These are phyloP conservation scores for Drosophila murphyi DNA, from an alignment of 1,140 invertebrate genomes.

Conservation along the genomic window DNA sequence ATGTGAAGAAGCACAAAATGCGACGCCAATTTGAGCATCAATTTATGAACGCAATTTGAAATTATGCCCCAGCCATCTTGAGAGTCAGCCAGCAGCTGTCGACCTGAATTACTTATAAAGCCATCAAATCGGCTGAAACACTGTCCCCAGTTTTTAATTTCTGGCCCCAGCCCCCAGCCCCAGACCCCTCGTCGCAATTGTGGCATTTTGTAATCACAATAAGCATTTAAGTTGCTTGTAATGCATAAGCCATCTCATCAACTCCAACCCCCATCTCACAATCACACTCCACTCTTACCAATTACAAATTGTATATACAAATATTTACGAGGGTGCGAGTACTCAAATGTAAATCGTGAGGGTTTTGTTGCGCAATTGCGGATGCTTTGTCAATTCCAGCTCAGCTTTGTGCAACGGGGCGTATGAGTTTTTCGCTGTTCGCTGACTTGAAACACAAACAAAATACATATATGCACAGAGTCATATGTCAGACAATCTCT, in stretches of 20 bases:
- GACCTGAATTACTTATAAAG: constrained; percentile 49
- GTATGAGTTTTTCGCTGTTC: constrained; percentile 67
- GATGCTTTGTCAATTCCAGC: constrained; percentile 28
- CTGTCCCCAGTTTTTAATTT: constrained; percentile 22
- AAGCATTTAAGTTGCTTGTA: constrained; percentile 39
- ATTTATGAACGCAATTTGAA: constrained; percentile 58
- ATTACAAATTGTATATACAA: constrained; percentile 64
- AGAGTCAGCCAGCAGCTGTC: constrained; percentile 32
- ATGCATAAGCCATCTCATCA: constrained; percentile 20
- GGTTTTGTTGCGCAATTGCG: constrained; percentile 45
- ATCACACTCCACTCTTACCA: constrained; percentile 18
- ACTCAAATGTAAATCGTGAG: constrained; percentile 48
- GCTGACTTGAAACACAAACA: constrained; percentile 56
- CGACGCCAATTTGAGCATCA: constrained; percentile 55
- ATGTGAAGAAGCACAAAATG: constrained; percentile 46
- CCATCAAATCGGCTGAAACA: constrained; percentile 53
- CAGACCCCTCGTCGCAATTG: constrained; percentile 1
- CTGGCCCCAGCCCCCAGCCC: neutral
- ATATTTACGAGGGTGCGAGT: constrained; percentile 24
- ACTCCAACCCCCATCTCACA: neutral
- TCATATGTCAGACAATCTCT: constrained; percentile 33
- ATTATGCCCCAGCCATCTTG: constrained; percentile 21
- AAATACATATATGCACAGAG: constrained; percentile 15
- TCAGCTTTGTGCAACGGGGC: constrained; percentile 65
- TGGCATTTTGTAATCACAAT: constrained; percentile 37